Evolutionary conservation across 2,888 invertebrate species (phyloP), one percentile per base, ranked within the genome.

Genomic region (Agrochola lota): DNA sequence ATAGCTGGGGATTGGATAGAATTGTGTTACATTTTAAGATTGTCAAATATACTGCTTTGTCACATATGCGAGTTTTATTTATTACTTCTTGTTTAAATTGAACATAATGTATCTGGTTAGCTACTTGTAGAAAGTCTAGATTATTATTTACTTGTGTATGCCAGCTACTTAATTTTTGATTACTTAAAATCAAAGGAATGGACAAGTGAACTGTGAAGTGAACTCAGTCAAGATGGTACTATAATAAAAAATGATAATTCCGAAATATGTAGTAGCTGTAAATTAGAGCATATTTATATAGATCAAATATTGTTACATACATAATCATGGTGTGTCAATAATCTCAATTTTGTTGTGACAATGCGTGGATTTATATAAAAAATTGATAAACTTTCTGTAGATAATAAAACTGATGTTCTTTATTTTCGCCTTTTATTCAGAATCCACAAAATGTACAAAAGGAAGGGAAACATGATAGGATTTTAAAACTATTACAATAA

Each of bases 41-140:
- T 88, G 80, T 91, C 85, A 88, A 92, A 90, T 91, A 91, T 91
- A 93, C 86, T 87, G 84, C 83, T 91, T 91, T 87, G 83, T 88
- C 89, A 84, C 90, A 85, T 83, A 68, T 81, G 63, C 89, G 89
- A 59, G 78, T 92, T 92, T 92, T 75, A 89, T 92, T 92, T 88
- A 83, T 78, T 71, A 71, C 75, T 68, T 69, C 67, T 64, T 70
- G 23, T 71, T 75, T 52, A 74, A 49, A 81, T 63, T 88, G 74
- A 81, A 86, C 17, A 79, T 85, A 76, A 55, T 20, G 35, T 67
- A 23, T 57, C 52, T 79, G 52, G 35, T 52, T 35, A 62, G 1
- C 23, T 62, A 30, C 57, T 71, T 60, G 15, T 64, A 68, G 66
- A 70, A 68, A 30, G 1, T 57, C 46, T 76, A 57, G 57, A 77